Percentiles rank a stretch among this genome's conserved stretches.
Evolutionary conservation across 2,888 invertebrate genomes (phyloP).

Genomic region (Reticulitermes lucifugus): DNA sequence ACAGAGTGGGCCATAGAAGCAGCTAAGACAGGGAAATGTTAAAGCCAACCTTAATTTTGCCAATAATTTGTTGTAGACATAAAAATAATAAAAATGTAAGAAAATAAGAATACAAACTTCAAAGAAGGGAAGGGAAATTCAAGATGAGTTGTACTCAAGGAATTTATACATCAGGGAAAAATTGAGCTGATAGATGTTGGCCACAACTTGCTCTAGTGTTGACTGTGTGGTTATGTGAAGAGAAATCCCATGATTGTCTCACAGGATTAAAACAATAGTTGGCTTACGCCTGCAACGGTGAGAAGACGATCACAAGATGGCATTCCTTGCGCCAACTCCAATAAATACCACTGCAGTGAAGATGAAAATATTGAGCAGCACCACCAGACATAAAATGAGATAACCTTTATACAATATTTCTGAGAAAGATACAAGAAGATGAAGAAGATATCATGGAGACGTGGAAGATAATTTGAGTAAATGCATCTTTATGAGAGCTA

Average conservation of each 20-base stretch:
- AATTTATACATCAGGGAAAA: conserved; percentile 12
- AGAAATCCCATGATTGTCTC: background rate
- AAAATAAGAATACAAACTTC: background rate
- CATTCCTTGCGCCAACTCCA: no score
- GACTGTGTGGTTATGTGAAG: background rate
- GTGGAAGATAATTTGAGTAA: no score
- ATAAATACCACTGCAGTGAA: no score
- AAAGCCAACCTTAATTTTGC: background rate
- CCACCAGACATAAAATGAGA: no score
- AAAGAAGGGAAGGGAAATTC: background rate
- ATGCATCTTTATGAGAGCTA: no score
- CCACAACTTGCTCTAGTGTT: background rate
- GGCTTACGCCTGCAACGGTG: background rate
- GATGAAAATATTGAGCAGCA: no score
- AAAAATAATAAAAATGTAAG: background rate
- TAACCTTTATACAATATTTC: no score
- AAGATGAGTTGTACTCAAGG: conserved; percentile 6
- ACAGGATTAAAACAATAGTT: background rate
- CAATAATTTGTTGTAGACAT: background rate
- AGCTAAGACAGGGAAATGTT: background rate
- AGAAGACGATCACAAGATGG: background rate
- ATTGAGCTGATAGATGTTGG: background rate
- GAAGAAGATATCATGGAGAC: no score
- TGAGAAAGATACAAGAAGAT: no score
- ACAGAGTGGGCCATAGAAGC: background rate